Conservation (phyloP, 1,140 invertebrate species). For the Pseudoatta argentina region DNA sequence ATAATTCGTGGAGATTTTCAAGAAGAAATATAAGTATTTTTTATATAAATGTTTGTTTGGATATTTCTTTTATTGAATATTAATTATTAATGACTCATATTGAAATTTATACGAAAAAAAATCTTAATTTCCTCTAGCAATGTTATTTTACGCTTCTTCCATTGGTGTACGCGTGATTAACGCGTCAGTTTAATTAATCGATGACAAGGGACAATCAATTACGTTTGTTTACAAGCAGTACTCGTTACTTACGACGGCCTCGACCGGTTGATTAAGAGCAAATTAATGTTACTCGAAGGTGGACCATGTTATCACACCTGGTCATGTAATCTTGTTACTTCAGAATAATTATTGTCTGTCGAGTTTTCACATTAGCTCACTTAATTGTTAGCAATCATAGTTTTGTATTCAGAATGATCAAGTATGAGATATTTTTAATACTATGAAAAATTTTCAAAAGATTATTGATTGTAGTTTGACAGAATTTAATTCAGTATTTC, state of each 20-base stretch:
- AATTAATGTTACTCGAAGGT: constrained; percentile 73
- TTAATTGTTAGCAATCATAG: background rate
- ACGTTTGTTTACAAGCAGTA: constrained; percentile 76
- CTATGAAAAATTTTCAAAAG: no score
- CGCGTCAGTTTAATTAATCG: constrained; percentile 74
- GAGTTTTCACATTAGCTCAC: background rate
- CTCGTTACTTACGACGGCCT: constrained; percentile 65
- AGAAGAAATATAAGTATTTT: background rate
- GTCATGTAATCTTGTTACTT: constrained; percentile 37
- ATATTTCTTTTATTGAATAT: background rate
- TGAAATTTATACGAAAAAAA: background rate
- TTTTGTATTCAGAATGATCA: background rate
- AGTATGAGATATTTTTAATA: background rate
- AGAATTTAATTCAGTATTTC: background rate
- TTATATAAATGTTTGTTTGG: no score
- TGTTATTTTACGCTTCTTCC: constrained; percentile 45
- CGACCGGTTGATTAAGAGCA: constrained; percentile 68
- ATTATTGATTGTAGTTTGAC: background rate
- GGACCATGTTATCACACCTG: constrained; percentile 52
- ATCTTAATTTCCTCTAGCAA: constrained; percentile 33
- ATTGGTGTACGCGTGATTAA: constrained; percentile 65
- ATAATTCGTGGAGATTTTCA: background rate
- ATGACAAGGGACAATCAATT: constrained; percentile 76
- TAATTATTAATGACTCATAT: background rate
- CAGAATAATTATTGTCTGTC: constrained; percentile 34